Base-by-base conservation (phyloP, 2,888 invertebrate species). In the Cryptops parisi region DNA sequence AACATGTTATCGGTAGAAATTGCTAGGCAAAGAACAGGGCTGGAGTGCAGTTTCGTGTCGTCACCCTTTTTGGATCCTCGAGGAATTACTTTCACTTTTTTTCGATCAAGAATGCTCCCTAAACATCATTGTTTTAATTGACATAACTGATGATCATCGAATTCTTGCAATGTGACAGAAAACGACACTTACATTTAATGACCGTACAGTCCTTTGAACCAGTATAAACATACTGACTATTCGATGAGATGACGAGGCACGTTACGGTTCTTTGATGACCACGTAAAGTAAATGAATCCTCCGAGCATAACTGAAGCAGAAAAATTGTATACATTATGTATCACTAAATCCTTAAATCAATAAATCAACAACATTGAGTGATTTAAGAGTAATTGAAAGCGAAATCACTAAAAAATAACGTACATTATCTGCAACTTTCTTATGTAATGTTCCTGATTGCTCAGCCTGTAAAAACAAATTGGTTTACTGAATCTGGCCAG, bases 141-240 rank as follows among this genome's bases (percentile, higher is more conserved):
- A 47, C 12, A n/a, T n/a, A n/a, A n/a, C 41, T 44, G 45, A 19
- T n/a, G 38, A n/a, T 24, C 33, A 15, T 38, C 4, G 54, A 24
- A 54, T 44, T 52, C 47, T n/a, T 43, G 44, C 6, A 19, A 48
- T 43, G 4, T 40, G 22, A 48, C 19, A 45, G n/a, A 39, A 12
- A 21, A 12, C 23, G n/a, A n/a, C 55, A 64, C 70, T 67, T 70
- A 77, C 90, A 96, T 74, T 93, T 93, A 17, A 91, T 79, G 52
- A 96, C 76, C 47, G 78, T 76, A 46, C 87, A 82, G 68, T 91
- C 88, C 73, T 94, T 94, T 54, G 88, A 87, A 0, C 86, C 91
- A 24, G 84, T 80, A 68, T 79, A 93, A 1, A 85, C 72, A 62
- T 72, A 78, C 61, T 77, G 74, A 46, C 80, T 78, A 69, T 91